These are phyloP conservation scores for Seira musarum DNA, from an alignment of 2,888 invertebrate species.

Conservation along the genomic window DNA sequence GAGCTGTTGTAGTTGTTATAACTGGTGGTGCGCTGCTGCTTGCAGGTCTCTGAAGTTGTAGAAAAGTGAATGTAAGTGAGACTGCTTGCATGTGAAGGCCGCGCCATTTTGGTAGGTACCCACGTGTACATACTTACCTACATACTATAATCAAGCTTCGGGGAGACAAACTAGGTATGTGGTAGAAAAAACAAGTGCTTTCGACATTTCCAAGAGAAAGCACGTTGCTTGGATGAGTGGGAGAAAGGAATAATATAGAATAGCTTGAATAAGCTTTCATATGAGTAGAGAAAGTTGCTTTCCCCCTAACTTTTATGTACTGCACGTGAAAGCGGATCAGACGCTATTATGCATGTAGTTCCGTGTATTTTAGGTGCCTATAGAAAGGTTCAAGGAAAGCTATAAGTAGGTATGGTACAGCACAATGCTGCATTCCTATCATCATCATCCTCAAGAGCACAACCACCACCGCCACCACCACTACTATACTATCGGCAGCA, in stretches of 20 bases:
- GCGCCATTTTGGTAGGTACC: conserved; percentile 25
- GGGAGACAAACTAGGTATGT: neutral
- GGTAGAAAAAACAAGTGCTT: neutral
- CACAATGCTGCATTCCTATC: neutral
- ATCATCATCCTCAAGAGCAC: neutral
- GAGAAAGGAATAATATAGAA: conserved; percentile 11
- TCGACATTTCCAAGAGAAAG: too few species aligned
- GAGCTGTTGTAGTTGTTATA: too few species aligned
- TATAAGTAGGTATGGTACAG: neutral
- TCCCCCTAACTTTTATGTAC: neutral
- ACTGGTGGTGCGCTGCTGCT: too few species aligned
- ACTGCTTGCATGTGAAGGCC: conserved; percentile 52
- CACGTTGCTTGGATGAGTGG: neutral
- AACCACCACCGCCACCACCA: too few species aligned
- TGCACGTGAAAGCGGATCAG: conserved; percentile 24
- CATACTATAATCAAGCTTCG: neutral
- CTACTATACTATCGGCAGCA: too few species aligned
- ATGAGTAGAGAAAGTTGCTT: neutral
- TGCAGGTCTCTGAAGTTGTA: neutral
- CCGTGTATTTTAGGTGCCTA: neutral
- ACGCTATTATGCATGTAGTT: neutral
- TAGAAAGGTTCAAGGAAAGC: conserved; percentile 32
- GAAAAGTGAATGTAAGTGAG: neutral
- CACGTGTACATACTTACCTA: neutral
- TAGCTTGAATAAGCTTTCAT: neutral